Conservation (phyloP, 2,888 invertebrate genomes). For the Chironomus tentans region DNA sequence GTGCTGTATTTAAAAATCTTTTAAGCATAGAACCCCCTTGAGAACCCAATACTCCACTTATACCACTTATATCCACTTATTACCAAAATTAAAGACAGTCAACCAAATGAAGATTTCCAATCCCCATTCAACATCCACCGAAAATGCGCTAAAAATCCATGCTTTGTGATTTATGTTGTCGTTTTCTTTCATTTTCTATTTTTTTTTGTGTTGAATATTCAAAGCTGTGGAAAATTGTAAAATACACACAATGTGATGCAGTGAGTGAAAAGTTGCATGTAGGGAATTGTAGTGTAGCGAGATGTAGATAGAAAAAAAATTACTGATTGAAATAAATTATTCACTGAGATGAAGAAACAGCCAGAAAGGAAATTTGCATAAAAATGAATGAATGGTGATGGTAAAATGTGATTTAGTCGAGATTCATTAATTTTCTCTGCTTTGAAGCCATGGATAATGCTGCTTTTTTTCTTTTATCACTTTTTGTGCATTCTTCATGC, state of each 20-base stretch:
- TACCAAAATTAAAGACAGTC: too few relatives aligned
- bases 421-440: neutral
- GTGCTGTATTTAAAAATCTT: too few relatives aligned
- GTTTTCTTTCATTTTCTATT: neutral
- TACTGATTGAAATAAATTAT: constrained; percentile 6
- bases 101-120: too few relatives aligned
- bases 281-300: neutral
- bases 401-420: constrained; percentile 8
- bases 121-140: too few relatives aligned
- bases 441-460: neutral
- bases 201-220: neutral
- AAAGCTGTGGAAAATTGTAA: neutral
- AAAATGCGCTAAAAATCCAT: too few relatives aligned
- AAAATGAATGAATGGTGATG: constrained; percentile 4
- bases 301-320: neutral
- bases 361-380: neutral
- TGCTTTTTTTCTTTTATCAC: neutral
- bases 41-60: too few relatives aligned
- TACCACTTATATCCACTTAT: too few relatives aligned
- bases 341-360: neutral
- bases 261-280: neutral
- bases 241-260: neutral
- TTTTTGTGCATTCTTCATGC: neutral
- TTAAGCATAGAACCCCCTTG: too few relatives aligned
- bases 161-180: neutral